These are phyloP conservation scores for Anodontia alba DNA, from an alignment of 2,888 invertebrate species.

Conservation along the genomic window DNA sequence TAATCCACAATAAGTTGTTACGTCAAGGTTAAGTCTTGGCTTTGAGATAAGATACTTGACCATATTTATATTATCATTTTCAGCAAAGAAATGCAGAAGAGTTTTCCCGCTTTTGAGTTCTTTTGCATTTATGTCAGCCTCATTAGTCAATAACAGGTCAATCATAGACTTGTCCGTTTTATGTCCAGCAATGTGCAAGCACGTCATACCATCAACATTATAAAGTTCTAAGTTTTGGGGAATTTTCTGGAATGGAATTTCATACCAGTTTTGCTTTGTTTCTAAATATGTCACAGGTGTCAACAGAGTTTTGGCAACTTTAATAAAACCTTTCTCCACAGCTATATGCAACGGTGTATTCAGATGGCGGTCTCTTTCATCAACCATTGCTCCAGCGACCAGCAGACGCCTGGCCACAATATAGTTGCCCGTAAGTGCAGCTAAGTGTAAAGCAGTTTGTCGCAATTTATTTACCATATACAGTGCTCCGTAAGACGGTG, in stretches of 20 bases:
- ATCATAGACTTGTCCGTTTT: slow-evolving; percentile 90
- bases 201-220: slow-evolving; percentile 94
- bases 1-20: slow-evolving; percentile 36
- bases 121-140: slow-evolving; percentile 92
- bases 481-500: slow-evolving; percentile 91
- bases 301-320: slow-evolving; percentile 91
- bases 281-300: slow-evolving; percentile 80
- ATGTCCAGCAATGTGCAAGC: slow-evolving; percentile 93
- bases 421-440: slow-evolving; percentile 91
- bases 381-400: slow-evolving; percentile 90
- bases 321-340: slow-evolving; percentile 89
- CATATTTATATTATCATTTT: slow-evolving; percentile 30
- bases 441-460: slow-evolving; percentile 93
- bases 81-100: slow-evolving; percentile 40
- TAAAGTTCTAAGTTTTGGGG: slow-evolving; percentile 90
- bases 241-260: slow-evolving; percentile 85
- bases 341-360: slow-evolving; percentile 95
- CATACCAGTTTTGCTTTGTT: slow-evolving; percentile 82
- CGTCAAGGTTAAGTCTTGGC: slow-evolving; percentile 26
- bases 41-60: slow-evolving; percentile 26
- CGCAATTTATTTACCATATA: slow-evolving; percentile 92
- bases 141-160: slow-evolving; percentile 90
- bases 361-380: slow-evolving; percentile 90
- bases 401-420: slow-evolving; percentile 91
- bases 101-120: slow-evolving; percentile 47